Evolutionary conservation across 2,888 invertebrate genomes (phyloP), one percentile per base, ranked within the genome.

Genomic region (Hypomecis punctinalis): DNA sequence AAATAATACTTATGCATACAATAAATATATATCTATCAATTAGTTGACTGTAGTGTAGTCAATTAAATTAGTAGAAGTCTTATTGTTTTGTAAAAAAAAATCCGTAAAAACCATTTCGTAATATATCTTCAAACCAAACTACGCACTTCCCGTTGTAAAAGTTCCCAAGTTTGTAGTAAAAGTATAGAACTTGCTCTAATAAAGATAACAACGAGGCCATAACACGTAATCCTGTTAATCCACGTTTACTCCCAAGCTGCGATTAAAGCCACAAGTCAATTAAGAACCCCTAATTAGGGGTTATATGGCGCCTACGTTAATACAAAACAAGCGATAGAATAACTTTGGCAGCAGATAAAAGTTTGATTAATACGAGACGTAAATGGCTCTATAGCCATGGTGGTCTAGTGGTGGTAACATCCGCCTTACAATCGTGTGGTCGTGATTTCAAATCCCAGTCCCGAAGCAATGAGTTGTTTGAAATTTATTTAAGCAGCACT

Each of bases 181-280:
- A 45, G 56, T 47, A 33, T 56, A 39, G 9, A 40, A 35, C 13
- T 10, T 48, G 40, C 23, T 35, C 33, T 23, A 58, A 58, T 49
- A 63, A 58, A 49, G 53, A 48, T 58, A 54, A 49, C 33, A 43
- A 23, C 23, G 36, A 58, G 52, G 43, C 63, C 54, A 48, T 59
- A 49, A 33, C 43, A 49, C 45, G 54, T 63, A 63, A 63, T 59
- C 63, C 48, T 35, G 63, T 43, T 54, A 64, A 55, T 60, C 64
- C 64, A n/a, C 57, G 62, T 64, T 69, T 63, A 58, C 46, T 59
- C 36, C 23, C 11, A 54, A 59, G 49, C 60, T 39, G 60, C 62
- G 68, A 67, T 68, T 72, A 72, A 68, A 70, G 58, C 72, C 68
- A 68, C 70, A 66, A 68, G 63, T 70, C 68, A 67, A 70, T 72